Percentiles rank a stretch among this genome's conserved stretches.
These are phyloP conservation scores for Drosophila chauvacae DNA, from an alignment of 1,140 invertebrate genomes.

Conservation along the genomic window DNA sequence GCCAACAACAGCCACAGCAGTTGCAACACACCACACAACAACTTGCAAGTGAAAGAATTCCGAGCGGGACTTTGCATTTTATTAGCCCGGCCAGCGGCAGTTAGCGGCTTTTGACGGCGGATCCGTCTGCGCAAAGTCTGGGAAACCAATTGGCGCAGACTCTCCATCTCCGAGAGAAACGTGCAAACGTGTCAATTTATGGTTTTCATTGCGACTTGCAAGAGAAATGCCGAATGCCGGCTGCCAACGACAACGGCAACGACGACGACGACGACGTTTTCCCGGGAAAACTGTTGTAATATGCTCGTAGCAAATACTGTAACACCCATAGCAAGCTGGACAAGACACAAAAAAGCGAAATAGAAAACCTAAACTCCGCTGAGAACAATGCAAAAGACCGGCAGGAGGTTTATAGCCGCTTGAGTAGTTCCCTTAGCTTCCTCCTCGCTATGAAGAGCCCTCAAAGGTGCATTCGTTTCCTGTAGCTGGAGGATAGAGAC, in stretches of 20 bases:
- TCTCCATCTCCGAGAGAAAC: slow-evolving; percentile 37
- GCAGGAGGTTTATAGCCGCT: slow-evolving; percentile 58
- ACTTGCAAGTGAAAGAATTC: slow-evolving; percentile 40
- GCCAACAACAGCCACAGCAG: slow-evolving; percentile 6
- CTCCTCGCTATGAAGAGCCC: slow-evolving; percentile 30
- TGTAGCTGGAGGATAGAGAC: slow-evolving; percentile 19
- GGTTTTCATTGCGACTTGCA: slow-evolving; percentile 59
- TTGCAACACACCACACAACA: slow-evolving; percentile 26
- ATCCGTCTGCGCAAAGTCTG: slow-evolving; percentile 41
- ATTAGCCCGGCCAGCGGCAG: slow-evolving; percentile 40
- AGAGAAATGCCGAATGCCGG: slow-evolving; percentile 53
- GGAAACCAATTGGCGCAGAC: slow-evolving; percentile 43
- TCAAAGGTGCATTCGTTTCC: slow-evolving; percentile 43
- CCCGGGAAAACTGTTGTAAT: slow-evolving; percentile 42
- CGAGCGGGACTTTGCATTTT: slow-evolving; percentile 51
- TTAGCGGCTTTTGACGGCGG: slow-evolving; percentile 19
- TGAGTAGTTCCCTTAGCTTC: slow-evolving; percentile 48
- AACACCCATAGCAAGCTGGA: slow-evolving; percentile 23
- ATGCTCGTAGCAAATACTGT: slow-evolving; percentile 29
- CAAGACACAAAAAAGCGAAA: slow-evolving; percentile 22
- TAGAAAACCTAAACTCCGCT: slow-evolving; percentile 35
- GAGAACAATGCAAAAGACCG: slow-evolving; percentile 39
- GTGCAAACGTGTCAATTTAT: slow-evolving; percentile 67
- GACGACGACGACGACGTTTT: slow-evolving; percentile 14
- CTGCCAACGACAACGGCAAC: not conserved